phyloP scores from a whole-genome alignment of 2,888 invertebrate genomes.

The Yponomeuta plumbellus region DNA sequence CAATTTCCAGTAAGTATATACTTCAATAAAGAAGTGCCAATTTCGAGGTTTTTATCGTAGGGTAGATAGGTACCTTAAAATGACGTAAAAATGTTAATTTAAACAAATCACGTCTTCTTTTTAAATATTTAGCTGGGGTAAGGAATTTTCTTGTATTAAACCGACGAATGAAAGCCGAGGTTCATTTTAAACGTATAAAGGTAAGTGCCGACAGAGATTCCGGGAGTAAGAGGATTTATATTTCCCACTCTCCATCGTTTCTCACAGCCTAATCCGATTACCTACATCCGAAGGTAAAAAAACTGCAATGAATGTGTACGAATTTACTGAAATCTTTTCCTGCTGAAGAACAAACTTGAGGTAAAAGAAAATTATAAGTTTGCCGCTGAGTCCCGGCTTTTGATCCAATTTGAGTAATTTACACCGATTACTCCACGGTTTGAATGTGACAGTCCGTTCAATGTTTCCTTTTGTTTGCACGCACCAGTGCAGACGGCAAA shows the following conservation, averaged over 20 bases:
- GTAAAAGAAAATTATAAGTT: neutral
- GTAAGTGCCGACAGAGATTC: constrained; percentile 1
- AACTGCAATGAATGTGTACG: neutral
- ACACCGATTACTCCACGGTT: no score
- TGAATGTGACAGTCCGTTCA: no score
- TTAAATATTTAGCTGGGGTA: neutral
- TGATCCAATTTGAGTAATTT: no score
- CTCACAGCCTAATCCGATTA: constrained; percentile 1
- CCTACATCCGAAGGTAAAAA: neutral
- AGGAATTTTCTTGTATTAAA: neutral
- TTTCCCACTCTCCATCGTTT: constrained; percentile 1
- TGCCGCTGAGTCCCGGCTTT: no score
- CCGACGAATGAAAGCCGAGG: neutral
- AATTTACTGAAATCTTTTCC: neutral
- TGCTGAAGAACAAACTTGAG: neutral
- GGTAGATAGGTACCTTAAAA: neutral
- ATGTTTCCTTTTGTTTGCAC: no score
- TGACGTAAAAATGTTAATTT: neutral
- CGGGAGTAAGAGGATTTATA: neutral
- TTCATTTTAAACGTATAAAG: constrained; percentile 3
- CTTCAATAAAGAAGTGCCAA: neutral
- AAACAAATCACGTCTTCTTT: neutral
- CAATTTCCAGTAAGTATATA: neutral
- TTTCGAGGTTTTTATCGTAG: neutral
- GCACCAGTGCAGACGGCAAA: no score